Base-by-base conservation (phyloP, 2,888 invertebrate genomes). In the Noctua comes region DNA sequence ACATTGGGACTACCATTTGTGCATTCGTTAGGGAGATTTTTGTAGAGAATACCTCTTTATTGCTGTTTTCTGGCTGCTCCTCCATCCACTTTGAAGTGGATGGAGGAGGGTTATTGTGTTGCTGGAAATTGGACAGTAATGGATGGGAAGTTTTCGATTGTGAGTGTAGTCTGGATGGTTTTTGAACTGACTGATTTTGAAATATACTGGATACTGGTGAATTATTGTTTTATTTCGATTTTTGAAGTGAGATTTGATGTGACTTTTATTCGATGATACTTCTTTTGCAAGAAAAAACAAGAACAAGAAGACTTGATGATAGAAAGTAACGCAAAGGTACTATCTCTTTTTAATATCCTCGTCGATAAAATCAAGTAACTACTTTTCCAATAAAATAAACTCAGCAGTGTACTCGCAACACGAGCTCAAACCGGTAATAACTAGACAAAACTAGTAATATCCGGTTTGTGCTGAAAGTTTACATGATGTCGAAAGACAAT, bases 1-100 rank as follows among this genome's bases (percentile, higher is more conserved):
- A 83, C 82, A 85, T 86, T 84, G 81, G 70, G n/a, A 88, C 90
- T 88, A 87, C 87, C 86, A 88, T 89, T 91, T 90, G 88, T 84
- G 88, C 87, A 89, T 90, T 90, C 88, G 88, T 90, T 90, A 90
- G 84, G 71, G 46, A 74, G 76, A 62, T 77, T 81, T 80, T 80
- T 70, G 48, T 68, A 72, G 68, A 83, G 62, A 65, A 80, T 73
- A 77, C 70, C 68, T 81, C 57, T 86, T 73, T 77, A 82, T 77
- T 73, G 75, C 81, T 76, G 54, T 84, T 79, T 86, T 73, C 59
- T 77, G 70, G 57, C 51, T 75, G 68, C n/a, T n/a, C n/a, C n/a
- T n/a, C n/a, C n/a, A n/a, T n/a, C n/a, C n/a, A 72, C 78, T 78
- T 65, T 72, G 54, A 64, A 69, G 59, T 71, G 40, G 62, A 85